Evolutionary conservation across 2,888 invertebrate species (phyloP), one percentile per base, ranked within the genome.

Genomic region (Patella pellucida): DNA sequence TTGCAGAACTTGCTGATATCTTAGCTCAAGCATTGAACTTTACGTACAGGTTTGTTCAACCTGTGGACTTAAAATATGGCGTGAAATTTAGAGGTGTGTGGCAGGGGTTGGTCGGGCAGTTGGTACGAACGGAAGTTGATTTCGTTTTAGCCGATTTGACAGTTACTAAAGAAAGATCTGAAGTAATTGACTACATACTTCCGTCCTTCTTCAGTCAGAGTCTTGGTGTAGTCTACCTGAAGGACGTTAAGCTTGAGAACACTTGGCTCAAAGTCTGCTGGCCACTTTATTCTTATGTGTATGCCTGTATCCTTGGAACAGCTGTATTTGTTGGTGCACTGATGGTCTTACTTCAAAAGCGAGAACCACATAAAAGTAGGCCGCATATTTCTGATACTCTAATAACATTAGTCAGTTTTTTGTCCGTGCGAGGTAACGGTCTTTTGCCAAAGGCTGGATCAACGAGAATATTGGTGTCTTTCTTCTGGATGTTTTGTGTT

Each of bases 401-500:
- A 31, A 31, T 62, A 12, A 19, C 19, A 14, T n/a, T 62, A 23
- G 3, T 62, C n/a, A 23, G 62, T 3, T n/a, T 62, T 11, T 11
- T 62, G 19, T 2, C 23, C 11, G 7, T 62, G 19, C 62, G 23
- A 62, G 62, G 62, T 11, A 62, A 62, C 23, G 62, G 62, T 23
- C 11, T 62, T n/a, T 23, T 19, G 23, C 19, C 62, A 12, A 62
- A 23, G 2, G 23, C 62, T 9, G 62, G 19, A 19, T 19, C 62
- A 7, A 19, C 62, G 4, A 62, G 23, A 14, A 62, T 62, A 23
- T 23, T 62, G 19, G 62, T 12, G 11, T n/a, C 62, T n/a, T 7
- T 23, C 62, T 62, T 62, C 62, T 62, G 62, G 62, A 62, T 62
- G 62, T 62, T 62, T 12, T 62, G 62, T 23, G 23, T 62, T 12